A percentile compares a stretch with the other conserved stretches of the same genome.
Conservation (phyloP, 2,113 vertebrate species). For the Notiomystis cincta region DNA sequence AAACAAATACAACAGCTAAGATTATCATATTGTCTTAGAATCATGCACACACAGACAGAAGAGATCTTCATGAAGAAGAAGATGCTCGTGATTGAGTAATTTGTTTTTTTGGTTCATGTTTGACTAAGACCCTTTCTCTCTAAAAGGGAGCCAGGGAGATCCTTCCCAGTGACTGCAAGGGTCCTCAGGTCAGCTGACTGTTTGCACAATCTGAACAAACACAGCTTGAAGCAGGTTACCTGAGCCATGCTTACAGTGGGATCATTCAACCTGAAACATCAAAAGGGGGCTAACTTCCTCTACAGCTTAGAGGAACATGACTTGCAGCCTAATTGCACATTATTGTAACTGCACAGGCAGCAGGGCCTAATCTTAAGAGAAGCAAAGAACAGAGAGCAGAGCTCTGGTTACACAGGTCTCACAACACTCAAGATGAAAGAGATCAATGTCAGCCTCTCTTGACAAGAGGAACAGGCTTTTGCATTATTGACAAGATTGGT, state of each 20-base stretch:
- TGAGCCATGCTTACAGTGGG: neutral
- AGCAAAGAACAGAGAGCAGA: neutral
- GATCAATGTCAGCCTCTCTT: neutral
- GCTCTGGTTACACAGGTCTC: slow-evolving; percentile 26
- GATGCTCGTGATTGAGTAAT: rapidly evolving
- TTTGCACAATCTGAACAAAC: neutral
- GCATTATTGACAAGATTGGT: slow-evolving; percentile 1
- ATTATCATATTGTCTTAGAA: neutral
- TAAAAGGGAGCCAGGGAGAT: neutral
- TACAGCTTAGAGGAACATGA: neutral
- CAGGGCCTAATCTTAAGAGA: neutral
- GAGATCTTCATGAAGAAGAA: neutral
- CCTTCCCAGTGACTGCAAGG: neutral
- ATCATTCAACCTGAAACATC: neutral
- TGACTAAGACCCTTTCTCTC: neutral
- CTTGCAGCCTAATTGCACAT: slow-evolving; percentile 22
- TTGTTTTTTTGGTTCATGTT: neutral
- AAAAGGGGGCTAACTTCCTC: slow-evolving; percentile 1
- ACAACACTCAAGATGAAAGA: neutral
- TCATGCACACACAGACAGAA: neutral
- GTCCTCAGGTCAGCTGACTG: neutral
- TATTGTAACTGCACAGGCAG: neutral
- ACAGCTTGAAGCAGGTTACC: neutral
- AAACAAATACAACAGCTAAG: neutral
- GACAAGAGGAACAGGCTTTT: neutral